Evolutionary conservation across 1,140 invertebrate species (phyloP).

Genomic region (Trichoplusia ni): DNA sequence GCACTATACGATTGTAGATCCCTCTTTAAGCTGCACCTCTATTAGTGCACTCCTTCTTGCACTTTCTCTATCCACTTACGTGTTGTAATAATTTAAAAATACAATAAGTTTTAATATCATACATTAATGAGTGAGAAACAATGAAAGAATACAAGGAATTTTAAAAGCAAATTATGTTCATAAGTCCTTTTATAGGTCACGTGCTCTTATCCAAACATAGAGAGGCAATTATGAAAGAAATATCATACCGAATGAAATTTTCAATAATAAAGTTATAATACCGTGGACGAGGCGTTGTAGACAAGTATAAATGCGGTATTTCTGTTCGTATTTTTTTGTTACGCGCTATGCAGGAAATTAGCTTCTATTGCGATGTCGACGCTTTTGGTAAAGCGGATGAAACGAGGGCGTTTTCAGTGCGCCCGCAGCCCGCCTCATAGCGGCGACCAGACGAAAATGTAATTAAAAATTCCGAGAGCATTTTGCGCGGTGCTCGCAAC

Average conservation of each 20-base stretch:
- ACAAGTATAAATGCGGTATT: conserved; percentile 63
- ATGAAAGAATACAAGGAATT: no score
- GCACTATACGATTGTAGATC: conserved; percentile 53
- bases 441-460: conserved; percentile 79
- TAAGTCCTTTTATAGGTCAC: no score
- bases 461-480: conserved; percentile 81
- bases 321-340: conserved; percentile 70
- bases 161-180: no score
- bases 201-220: background rate
- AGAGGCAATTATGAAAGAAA: background rate
- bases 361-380: conserved; percentile 79
- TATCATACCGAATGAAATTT: conserved; percentile 28
- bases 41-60: conserved; percentile 49
- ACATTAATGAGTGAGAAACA: background rate
- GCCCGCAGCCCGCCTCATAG: conserved; percentile 67
- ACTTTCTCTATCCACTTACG: conserved; percentile 18
- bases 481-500: conserved; percentile 75
- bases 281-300: conserved; percentile 34
- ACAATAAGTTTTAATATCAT: background rate
- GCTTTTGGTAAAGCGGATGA: conserved; percentile 76
- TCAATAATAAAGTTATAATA: conserved; percentile 49
- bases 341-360: conserved; percentile 80
- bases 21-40: conserved; percentile 38
- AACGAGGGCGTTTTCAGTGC: conserved; percentile 74
- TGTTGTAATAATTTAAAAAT: background rate